Evolutionary conservation across 2,888 invertebrate species (phyloP).

Genomic region (Andricus quercusramuli): DNA sequence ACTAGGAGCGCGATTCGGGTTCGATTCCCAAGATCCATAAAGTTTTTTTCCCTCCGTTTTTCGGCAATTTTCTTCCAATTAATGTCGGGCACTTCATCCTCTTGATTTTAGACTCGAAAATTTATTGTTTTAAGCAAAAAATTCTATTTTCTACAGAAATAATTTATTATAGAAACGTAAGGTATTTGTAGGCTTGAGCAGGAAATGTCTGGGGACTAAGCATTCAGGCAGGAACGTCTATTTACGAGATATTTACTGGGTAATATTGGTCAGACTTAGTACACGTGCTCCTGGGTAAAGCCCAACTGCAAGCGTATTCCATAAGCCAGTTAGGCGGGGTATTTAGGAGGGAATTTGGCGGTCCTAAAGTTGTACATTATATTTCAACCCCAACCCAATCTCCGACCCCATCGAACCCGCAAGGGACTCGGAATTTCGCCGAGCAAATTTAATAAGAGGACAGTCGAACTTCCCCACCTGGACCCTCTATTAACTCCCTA

Average conservation of each 20-base stretch:
- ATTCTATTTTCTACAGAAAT: too few species aligned
- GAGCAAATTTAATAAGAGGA: constrained; percentile 77
- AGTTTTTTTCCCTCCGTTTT: neutral
- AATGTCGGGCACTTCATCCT: neutral
- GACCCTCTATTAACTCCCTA: constrained; percentile 42
- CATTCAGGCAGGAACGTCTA: constrained; percentile 62
- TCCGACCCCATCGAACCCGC: constrained; percentile 52
- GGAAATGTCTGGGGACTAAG: constrained; percentile 53
- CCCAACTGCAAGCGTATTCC: constrained; percentile 54
- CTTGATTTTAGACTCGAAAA: neutral
- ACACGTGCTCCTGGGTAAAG: constrained; percentile 53
- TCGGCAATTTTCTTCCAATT: neutral
- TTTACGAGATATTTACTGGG: constrained; percentile 70
- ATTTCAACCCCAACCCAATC: constrained; percentile 60
- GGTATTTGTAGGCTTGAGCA: constrained; percentile 24
- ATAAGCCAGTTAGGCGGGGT: constrained; percentile 76
- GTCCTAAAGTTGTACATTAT: constrained; percentile 76
- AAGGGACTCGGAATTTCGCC: constrained; percentile 71
- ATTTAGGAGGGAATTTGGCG: constrained; percentile 75
- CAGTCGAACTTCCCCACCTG: constrained; percentile 51
- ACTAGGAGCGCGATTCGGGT: neutral
- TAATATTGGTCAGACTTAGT: constrained; percentile 67
- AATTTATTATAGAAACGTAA: neutral
- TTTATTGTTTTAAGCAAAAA: neutral
- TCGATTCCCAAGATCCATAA: neutral